Base-by-base conservation (phyloP, 92 coral and sea anemone genomes). In the Umimayanthus kanabou region DNA sequence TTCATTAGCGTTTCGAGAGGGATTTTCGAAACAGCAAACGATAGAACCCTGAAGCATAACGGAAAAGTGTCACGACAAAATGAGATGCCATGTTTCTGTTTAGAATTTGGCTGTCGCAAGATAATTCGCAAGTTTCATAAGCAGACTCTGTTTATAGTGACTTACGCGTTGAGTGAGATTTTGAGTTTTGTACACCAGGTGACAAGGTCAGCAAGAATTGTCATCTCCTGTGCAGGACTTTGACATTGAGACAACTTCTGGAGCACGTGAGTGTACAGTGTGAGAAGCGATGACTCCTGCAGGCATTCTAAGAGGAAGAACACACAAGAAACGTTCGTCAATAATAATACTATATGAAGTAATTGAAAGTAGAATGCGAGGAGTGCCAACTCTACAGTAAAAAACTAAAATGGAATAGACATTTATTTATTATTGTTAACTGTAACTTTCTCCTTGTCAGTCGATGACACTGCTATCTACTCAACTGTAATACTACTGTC, bases 251-350 rank as follows among this genome's bases (percentile, higher is more conserved):
- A 90, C 39, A 97, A 70, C 90, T 86, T 90, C 76, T 92, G 96
- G 26, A 97, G 94, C n/a, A 94, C 94, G 87, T 95, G 93, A 6
- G 96, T 92, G 83, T 95, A 97, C 53, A 97, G 92, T 2, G 98
- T 97, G 69, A 97, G 93, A 49, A 91, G 89, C 9, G 96, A 94
- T 5, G 91, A 87, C 78, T 91, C 97, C 39, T 91, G 79, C n/a
- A 95, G 89, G 73, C 99, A 97, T 77, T 97, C 99, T 96, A 83
- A 10, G 66, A 81, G 40, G 57, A 50, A 86, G 20, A 53, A 53
- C 18, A 80, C 7, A 73, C 40, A 39, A 28, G 23, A 79, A 29
- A 8, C 20, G 39, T 6, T n/a, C 43, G 13, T 26, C 58, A 64
- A 18, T 33, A 47, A 80, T 77, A 26, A 14, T 26, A 39, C 30